Base-by-base conservation (phyloP, 1,140 invertebrate species). In the Melitaea cinxia region DNA sequence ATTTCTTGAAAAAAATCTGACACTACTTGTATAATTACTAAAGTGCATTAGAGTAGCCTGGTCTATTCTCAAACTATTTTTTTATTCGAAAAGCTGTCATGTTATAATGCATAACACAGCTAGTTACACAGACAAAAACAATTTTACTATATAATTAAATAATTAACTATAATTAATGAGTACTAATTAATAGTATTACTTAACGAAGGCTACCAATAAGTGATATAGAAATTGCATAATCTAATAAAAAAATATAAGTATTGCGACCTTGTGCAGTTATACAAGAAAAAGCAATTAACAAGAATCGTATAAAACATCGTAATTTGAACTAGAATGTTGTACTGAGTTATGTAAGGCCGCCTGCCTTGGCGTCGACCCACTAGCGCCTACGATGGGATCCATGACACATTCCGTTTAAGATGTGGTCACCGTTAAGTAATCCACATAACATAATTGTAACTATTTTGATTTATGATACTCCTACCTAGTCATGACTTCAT, bases 351-450 rank as follows among this genome's bases (percentile, higher is more conserved):
- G 54, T 57, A 57, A 57, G 54, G 54, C 54, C 26, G 54, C 19
- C 54, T 45, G 37, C 54, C 54, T 57, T 57, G 54, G 54, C 24
- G 35, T 42, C 54, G 54, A 39, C 54, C 54, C 39, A 57, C 53
- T 23, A 55, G 33, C 33, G 33, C 53, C 53, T 55, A 37, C 21
- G 54, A 39, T 57, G 54, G 42, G 17, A 21, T 47, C 37, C 42
- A 47, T 47, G 42, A 47, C 21, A 21, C 42, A 47, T 47, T 47
- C 42, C 42, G 10, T 47, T 3, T 47, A 24, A 47, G 42, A 47
- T 19, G 4, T 47, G 17, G 54, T 57, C 7, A 45, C 54, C 54
- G 54, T 57, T 56, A 56, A 56, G 53, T 57, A 57, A 57, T 57
- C 54, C 35, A 57, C 23, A 57, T 47, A 42, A 42, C 15, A 1